Percentiles rank a stretch among this genome's conserved stretches.
These are phyloP conservation scores for Eristalis intricaria DNA, from an alignment of 2,888 invertebrate species.

Conservation along the genomic window DNA sequence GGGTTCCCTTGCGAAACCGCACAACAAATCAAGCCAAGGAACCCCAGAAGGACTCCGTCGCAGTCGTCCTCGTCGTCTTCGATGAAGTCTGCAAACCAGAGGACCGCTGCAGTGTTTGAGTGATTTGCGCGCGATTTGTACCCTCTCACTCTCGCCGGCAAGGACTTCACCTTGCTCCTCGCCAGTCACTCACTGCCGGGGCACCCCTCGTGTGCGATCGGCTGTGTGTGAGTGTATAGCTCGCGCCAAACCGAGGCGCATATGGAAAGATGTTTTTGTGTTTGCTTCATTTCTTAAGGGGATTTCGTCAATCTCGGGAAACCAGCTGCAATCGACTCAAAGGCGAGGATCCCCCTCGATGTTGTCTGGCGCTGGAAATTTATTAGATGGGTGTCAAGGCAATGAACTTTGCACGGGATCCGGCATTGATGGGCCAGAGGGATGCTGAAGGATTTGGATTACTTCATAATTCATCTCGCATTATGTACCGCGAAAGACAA, in stretches of 20 bases:
- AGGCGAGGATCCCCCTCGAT: conserved; percentile 31
- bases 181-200: conserved; percentile 47
- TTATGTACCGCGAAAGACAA: conserved; percentile 48
- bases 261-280: conserved; percentile 43
- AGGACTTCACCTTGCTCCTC: conserved; percentile 54
- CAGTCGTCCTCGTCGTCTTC: conserved; percentile 18
- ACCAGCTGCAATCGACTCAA: conserved; percentile 58
- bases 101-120: conserved; percentile 56
- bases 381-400: conserved; percentile 71
- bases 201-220: conserved; percentile 30
- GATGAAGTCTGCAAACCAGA: conserved; percentile 10
- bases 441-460: conserved; percentile 32
- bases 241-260: conserved; percentile 66
- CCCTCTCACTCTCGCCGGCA: conserved; percentile 31
- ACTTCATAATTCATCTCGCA: not conserved
- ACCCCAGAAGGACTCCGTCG: conserved; percentile 41
- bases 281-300: conserved; percentile 14
- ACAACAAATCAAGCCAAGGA: conserved; percentile 63
- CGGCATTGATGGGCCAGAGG: conserved; percentile 34
- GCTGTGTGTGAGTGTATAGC: conserved; percentile 30
- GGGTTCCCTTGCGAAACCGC: conserved; percentile 64
- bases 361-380: conserved; percentile 54
- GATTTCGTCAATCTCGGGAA: conserved; percentile 7
- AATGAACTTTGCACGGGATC: conserved; percentile 53
- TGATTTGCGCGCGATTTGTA: conserved; percentile 72